These are phyloP conservation scores for Rhagonycha fulva DNA, from an alignment of 2,888 invertebrate species.

Conservation along the genomic window DNA sequence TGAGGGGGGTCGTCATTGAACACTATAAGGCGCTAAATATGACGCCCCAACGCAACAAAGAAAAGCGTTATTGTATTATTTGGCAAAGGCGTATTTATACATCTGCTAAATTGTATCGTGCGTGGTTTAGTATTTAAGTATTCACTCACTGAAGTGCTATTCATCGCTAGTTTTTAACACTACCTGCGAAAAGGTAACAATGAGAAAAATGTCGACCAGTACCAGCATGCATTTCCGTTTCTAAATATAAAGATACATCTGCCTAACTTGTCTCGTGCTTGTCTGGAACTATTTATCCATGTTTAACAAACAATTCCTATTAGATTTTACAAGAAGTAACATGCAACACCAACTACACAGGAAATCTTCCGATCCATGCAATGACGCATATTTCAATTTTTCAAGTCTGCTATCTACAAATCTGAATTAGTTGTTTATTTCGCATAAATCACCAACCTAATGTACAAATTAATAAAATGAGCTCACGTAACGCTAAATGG, in stretches of 20 bases:
- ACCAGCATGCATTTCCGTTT: conserved; percentile 28
- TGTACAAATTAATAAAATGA: not conserved
- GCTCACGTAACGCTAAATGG: not conserved
- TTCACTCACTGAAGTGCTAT: conserved; percentile 9
- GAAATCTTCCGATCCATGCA: too few relatives aligned
- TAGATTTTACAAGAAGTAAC: not conserved
- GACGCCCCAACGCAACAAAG: conserved; percentile 21
- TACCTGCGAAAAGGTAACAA: conserved; percentile 26
- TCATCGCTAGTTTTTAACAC: not conserved
- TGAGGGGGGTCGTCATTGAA: conserved; percentile 8
- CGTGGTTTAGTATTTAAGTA: conserved; percentile 11
- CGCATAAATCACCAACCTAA: not conserved
- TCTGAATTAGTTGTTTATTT: not conserved
- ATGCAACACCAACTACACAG: conserved; percentile 8
- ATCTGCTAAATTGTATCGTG: conserved; percentile 18
- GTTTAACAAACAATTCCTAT: conserved; percentile 17
- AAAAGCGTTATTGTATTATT: conserved; percentile 5
- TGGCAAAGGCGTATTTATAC: conserved; percentile 9
- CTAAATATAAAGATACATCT: conserved; percentile 27
- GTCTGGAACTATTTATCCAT: conserved; percentile 23
- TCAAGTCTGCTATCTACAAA: not conserved
- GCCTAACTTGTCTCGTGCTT: conserved; percentile 23
- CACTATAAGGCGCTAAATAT: conserved; percentile 14
- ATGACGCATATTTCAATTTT: too few relatives aligned
- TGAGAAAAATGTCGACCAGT: conserved; percentile 20